Evolutionary conservation across 2,888 invertebrate species (phyloP).

Genomic region (Brenthis ino): DNA sequence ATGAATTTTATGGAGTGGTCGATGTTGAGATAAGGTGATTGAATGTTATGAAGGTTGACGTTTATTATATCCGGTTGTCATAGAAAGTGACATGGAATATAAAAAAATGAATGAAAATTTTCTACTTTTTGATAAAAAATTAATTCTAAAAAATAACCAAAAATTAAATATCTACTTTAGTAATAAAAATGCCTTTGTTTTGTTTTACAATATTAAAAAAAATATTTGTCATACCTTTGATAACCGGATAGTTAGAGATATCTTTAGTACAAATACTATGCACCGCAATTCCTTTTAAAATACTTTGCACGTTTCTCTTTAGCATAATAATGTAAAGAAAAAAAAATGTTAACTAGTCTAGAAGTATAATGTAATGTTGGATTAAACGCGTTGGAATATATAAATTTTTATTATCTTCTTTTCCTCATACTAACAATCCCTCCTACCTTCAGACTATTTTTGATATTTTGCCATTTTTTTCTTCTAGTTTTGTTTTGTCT

Average conservation of each 20-base stretch:
- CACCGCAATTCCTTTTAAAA: constrained; percentile 8
- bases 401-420: constrained; percentile 28
- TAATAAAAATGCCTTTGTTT: no score
- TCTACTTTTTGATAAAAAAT: background rate
- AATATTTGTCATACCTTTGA: background rate
- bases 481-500: background rate
- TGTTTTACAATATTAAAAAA: no score
- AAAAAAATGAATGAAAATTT: background rate
- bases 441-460: background rate
- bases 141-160: background rate
- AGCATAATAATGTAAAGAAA: constrained; percentile 12
- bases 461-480: background rate
- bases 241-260: constrained; percentile 3
- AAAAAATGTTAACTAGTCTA: constrained; percentile 13
- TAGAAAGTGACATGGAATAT: background rate
- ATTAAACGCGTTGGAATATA: constrained; percentile 33
- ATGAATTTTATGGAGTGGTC: constrained; percentile 68
- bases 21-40: constrained; percentile 65
- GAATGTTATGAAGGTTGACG: constrained; percentile 58
- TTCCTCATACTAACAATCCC: constrained; percentile 1
- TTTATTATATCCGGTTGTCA: constrained; percentile 10
- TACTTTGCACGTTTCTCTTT: constrained; percentile 24
- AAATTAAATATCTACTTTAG: no score
- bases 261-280: constrained; percentile 13
- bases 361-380: constrained; percentile 13